phyloP scores from a whole-genome alignment of 2,113 vertebrate genomes.

The Panthera leo region DNA sequence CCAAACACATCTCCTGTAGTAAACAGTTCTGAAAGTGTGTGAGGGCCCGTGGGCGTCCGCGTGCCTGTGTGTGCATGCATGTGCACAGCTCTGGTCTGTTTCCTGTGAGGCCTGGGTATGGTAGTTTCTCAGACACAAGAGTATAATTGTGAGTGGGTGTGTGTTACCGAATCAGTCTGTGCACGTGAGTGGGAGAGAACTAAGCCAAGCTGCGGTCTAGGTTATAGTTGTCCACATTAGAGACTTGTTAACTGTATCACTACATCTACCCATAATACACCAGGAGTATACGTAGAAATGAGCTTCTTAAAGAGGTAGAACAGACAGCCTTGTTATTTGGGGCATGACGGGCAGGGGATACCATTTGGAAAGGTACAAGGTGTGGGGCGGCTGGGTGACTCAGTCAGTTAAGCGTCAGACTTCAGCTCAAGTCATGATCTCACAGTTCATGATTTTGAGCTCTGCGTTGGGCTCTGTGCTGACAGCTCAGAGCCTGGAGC shows the following conservation, averaged over 20 bases:
- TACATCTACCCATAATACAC: background rate
- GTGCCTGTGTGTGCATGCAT: background rate
- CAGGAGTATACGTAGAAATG: conserved; percentile 48
- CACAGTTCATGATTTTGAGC: too few relatives aligned
- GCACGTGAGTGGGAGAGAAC: conserved; percentile 18
- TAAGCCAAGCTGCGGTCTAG: conserved; percentile 6
- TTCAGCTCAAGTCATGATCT: too few relatives aligned
- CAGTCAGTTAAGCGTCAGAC: too few relatives aligned
- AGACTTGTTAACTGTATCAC: conserved; percentile 61
- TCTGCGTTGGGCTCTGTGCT: too few relatives aligned
- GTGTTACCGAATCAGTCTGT: conserved; percentile 45
- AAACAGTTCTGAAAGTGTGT: background rate
- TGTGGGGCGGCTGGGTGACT: background rate
- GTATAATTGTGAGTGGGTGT: conserved; percentile 56
- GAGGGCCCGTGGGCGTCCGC: background rate
- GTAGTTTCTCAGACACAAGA: conserved; percentile 53
- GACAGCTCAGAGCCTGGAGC: too few relatives aligned
- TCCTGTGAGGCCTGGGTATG: conserved; percentile 10
- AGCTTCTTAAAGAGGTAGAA: conserved; percentile 50
- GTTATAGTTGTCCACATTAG: conserved; percentile 61
- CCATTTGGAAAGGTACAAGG: background rate
- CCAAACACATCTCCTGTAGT: background rate
- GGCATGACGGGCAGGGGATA: background rate
- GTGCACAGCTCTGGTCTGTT: background rate
- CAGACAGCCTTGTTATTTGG: background rate